Percentiles rank a stretch among this genome's conserved stretches.
Evolutionary conservation across 2,797 vertebrate species (phyloP).

Genomic region (Hephaestus fuliginosus): DNA sequence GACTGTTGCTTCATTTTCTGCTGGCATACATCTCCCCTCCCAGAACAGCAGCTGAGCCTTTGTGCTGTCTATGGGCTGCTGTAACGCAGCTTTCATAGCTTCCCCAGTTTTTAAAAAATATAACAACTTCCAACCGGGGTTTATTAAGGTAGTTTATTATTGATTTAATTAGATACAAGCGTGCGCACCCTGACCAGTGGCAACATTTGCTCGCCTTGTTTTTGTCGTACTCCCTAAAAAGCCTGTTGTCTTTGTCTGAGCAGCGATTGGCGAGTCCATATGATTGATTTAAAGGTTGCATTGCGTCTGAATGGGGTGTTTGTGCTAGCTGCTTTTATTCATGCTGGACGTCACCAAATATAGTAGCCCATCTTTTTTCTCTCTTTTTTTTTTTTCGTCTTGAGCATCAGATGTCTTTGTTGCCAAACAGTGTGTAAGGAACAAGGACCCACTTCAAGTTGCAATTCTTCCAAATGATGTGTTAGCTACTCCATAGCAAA

Average conservation of each 20-base stretch:
- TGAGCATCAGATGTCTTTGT: conserved; percentile 32
- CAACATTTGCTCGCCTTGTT: conserved; percentile 69
- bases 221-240: conserved; percentile 72
- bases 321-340: conserved; percentile 69
- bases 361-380: conserved; percentile 21
- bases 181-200: conserved; percentile 71
- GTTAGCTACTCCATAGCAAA: conserved; percentile 66
- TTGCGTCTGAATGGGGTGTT: conserved; percentile 79
- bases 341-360: conserved; percentile 32
- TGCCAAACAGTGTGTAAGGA: conserved; percentile 64
- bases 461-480: conserved; percentile 85
- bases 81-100: conserved; percentile 39
- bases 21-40: conserved; percentile 16
- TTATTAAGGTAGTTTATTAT: conserved; percentile 60
- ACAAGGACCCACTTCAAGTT: conserved; percentile 82
- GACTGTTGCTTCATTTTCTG: conserved; percentile 56
- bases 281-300: conserved; percentile 78
- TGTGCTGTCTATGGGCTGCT: conserved; percentile 20
- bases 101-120: conserved; percentile 31
- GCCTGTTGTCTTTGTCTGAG: conserved; percentile 84
- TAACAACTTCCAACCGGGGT: conserved; percentile 43
- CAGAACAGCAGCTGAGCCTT: conserved; percentile 48
- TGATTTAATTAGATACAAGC: conserved; percentile 42
- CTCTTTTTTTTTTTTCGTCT: neutral
- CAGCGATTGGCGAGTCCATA: conserved; percentile 77